Percentiles rank a stretch among this genome's conserved stretches.
phyloP scores from a whole-genome alignment of 2,113 vertebrate species.

The Lepisosteus oculatus region DNA sequence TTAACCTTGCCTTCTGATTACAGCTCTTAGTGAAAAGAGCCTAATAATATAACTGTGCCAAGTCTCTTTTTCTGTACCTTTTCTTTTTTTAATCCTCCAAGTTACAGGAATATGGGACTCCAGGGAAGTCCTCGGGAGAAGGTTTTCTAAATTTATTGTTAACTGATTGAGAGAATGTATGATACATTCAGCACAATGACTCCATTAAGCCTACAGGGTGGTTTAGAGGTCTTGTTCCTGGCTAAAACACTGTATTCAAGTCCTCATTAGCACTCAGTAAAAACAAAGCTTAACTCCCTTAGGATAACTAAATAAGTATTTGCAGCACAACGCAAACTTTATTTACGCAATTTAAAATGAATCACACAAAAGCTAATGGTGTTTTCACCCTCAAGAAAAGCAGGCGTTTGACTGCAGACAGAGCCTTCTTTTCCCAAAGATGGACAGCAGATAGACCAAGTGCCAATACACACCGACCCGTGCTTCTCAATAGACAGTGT shows the following conservation, averaged over 20 bases:
- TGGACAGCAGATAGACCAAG: too few species aligned
- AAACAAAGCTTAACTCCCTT: slow-evolving; percentile 40
- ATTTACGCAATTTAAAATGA: not conserved
- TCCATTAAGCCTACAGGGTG: not conserved
- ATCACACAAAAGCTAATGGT: not conserved
- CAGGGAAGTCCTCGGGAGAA: not conserved
- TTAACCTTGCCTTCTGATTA: too few species aligned
- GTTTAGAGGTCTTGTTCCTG: slow-evolving; percentile 42
- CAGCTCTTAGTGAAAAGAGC: too few species aligned
- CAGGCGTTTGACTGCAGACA: too few species aligned
- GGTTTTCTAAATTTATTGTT: not conserved
- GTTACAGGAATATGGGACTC: not conserved
- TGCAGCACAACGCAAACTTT: not conserved
- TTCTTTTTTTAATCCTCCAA: too few species aligned
- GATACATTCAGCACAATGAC: not conserved
- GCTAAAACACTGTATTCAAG: slow-evolving; percentile 36
- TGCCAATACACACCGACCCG: too few species aligned
- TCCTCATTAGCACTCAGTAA: slow-evolving; percentile 45
- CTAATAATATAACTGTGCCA: too few species aligned
- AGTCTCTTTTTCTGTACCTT: too few species aligned
- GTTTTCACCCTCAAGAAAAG: too few species aligned
- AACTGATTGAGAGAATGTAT: not conserved
- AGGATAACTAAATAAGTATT: slow-evolving; percentile 39
- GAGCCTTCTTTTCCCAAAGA: too few species aligned
- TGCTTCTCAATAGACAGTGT: too few species aligned